A percentile compares a stretch with the other conserved stretches of the same genome.
Conservation (phyloP, 1,140 invertebrate genomes). For the Lamellibrachia luymesi region DNA sequence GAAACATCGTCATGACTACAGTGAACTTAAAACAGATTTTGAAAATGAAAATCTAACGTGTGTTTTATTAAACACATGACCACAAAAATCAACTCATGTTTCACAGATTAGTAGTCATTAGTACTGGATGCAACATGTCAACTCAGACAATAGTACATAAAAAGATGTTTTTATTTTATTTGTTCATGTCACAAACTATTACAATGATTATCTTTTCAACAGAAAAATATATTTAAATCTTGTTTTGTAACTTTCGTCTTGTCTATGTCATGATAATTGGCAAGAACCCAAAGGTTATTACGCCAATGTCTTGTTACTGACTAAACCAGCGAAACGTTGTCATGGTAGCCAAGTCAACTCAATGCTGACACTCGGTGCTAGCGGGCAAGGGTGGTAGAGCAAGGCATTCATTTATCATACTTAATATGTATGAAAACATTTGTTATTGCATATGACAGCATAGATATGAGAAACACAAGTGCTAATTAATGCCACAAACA, state of each 20-base stretch:
- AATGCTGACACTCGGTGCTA: neutral
- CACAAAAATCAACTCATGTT: no score
- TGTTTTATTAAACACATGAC: no score
- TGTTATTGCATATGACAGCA: neutral
- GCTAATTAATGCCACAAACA: conserved; percentile 13
- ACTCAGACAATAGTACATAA: conserved; percentile 22
- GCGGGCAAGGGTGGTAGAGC: neutral
- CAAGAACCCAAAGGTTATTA: neutral
- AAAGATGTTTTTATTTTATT: conserved; percentile 15
- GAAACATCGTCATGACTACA: no score
- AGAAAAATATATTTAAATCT: neutral
- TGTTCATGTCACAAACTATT: neutral
- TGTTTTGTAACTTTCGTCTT: neutral
- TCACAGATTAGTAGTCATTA: no score
- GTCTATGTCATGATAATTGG: neutral
- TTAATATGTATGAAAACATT: neutral
- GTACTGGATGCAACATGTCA: neutral
- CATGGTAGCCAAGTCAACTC: neutral
- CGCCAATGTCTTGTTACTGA: neutral
- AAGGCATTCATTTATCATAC: neutral
- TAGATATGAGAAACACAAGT: neutral
- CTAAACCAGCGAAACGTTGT: neutral
- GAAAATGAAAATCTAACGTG: no score
- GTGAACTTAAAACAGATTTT: no score
- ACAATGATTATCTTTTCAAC: neutral